Evolutionary conservation across 2,888 invertebrate species (phyloP), one percentile per base, ranked within the genome.

Genomic region (Mesodorylaimus sp.): DNA sequence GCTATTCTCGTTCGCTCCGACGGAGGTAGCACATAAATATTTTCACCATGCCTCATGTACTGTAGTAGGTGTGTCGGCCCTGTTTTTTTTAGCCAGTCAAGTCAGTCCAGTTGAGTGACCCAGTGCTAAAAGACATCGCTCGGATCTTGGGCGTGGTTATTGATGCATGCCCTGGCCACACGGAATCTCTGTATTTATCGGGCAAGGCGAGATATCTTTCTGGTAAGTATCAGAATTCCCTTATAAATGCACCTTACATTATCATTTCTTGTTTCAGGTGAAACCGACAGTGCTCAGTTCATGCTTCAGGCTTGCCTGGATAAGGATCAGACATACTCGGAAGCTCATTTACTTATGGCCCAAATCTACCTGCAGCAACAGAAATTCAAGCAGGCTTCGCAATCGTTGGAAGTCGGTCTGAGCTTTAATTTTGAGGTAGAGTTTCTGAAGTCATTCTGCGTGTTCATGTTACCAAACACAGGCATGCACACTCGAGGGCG

Each of bases 381-480:
- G 25, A 29, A 52, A 19, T 52, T 37, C 29, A 45, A 50, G 24
- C 29, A 23, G 62, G 91, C 91, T 0, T 76, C 81, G 13, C 85
- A 87, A 65, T 80, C 79, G 50, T 71, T 95, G 43, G 91, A 93
- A 70, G 77, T 83, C 56, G 87, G 85, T 50, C 71, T 93, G 16
- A 88, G 88, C 62, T 82, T 83, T 62, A 85, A 91, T 68, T 91
- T 95, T 64, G 80, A 83, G 69, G 80, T 73, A 53, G 54, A 56
- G 52, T 47, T 32, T 16, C 10, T 32, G 41, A 39, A 39, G 21
- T 29, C n/a, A n/a, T n/a, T n/a, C n/a, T n/a, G n/a, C n/a, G n/a
- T n/a, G n/a, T n/a, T n/a, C n/a, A n/a, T n/a, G n/a, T n/a, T n/a
- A n/a, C n/a, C n/a, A n/a, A n/a, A n/a, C n/a, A n/a, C n/a, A n/a